These are phyloP conservation scores for Aplocera efformata DNA, from an alignment of 2,888 invertebrate genomes.

Conservation along the genomic window DNA sequence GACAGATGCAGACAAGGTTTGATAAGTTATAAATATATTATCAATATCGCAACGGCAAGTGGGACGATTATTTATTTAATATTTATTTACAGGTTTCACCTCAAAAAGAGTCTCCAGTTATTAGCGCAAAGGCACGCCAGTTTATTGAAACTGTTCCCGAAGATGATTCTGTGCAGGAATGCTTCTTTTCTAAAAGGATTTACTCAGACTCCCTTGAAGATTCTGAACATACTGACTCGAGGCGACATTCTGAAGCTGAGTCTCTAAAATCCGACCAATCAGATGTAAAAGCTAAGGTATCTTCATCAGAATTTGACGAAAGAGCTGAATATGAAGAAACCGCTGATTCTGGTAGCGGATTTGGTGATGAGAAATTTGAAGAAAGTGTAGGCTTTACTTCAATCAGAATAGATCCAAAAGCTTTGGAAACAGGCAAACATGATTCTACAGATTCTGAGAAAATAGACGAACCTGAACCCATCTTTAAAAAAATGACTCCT, in stretches of 20 bases:
- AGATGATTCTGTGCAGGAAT: constrained; percentile 77
- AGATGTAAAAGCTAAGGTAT: constrained; percentile 69
- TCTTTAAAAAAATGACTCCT: constrained; percentile 70
- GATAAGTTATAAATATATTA: not conserved
- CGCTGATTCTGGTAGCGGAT: constrained; percentile 71
- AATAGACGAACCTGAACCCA: constrained; percentile 49
- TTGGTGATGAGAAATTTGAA: constrained; percentile 75
- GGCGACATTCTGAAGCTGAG: constrained; percentile 75
- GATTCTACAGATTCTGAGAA: constrained; percentile 61
- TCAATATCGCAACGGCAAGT: too few species aligned
- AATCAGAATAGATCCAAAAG: constrained; percentile 59
- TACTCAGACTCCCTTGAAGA: constrained; percentile 77
- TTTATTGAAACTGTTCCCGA: constrained; percentile 79
- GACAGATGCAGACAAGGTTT: constrained; percentile 58
- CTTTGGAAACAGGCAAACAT: constrained; percentile 55
- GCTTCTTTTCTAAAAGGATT: constrained; percentile 76
- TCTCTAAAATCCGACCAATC: constrained; percentile 76
- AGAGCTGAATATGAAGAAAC: constrained; percentile 74
- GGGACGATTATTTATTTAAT: too few species aligned
- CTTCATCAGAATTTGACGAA: constrained; percentile 76
- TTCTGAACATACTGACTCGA: constrained; percentile 73
- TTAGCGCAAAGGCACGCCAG: constrained; percentile 75
- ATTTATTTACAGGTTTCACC: constrained; percentile 48
- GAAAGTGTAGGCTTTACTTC: constrained; percentile 71
- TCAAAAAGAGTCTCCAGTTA: constrained; percentile 69